phyloP scores from a whole-genome alignment of 2,113 vertebrate species.

The Malaclemys terrapin region DNA sequence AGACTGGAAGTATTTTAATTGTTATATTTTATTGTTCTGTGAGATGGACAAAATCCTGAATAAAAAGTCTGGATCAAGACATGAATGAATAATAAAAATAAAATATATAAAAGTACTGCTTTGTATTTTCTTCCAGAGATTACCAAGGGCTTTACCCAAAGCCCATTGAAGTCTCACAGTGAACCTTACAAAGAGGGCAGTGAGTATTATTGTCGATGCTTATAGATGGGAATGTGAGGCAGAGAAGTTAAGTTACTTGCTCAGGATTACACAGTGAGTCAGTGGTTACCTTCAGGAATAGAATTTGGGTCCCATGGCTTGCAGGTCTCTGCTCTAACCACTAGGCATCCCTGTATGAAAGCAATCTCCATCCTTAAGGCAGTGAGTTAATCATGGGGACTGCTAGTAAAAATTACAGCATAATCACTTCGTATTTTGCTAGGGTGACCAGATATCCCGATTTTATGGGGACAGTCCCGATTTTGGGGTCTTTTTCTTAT shows the following conservation, averaged over 20 bases:
- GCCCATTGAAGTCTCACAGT: constrained; percentile 36
- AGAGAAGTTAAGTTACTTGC: constrained; percentile 58
- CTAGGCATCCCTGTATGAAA: background rate
- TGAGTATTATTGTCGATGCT: constrained; percentile 42
- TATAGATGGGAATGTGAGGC: constrained; percentile 35
- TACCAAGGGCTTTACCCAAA: constrained; percentile 35
- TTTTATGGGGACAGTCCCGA: no score
- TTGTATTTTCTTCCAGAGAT: constrained; percentile 27
- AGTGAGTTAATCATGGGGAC: background rate
- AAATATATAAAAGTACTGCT: constrained; percentile 44
- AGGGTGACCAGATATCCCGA: no score
- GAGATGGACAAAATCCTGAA: constrained; percentile 71
- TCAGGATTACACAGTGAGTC: background rate
- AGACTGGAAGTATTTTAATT: constrained; percentile 78
- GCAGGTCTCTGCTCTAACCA: background rate
- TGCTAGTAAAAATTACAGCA: background rate
- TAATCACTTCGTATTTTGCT: background rate
- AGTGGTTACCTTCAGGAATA: background rate
- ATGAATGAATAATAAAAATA: constrained; percentile 60
- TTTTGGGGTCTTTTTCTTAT: no score
- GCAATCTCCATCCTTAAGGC: background rate
- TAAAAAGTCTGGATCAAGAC: constrained; percentile 44
- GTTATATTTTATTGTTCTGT: constrained; percentile 74
- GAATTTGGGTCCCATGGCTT: background rate
- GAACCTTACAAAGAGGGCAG: background rate